Evolutionary conservation across 2,888 invertebrate species (phyloP).

Genomic region (Athripsodes cinereus): DNA sequence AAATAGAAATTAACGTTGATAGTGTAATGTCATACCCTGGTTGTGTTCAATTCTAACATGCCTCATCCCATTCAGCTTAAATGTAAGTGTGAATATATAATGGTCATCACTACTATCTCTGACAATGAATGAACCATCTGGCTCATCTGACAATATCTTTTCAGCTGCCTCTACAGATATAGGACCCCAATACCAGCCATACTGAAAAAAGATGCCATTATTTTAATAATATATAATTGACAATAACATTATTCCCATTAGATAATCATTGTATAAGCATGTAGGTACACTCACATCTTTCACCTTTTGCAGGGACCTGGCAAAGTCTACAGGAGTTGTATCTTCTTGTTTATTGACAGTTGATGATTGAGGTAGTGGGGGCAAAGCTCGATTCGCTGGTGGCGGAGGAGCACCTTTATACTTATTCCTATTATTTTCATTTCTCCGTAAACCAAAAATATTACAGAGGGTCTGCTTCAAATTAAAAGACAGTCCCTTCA

Average conservation of each 20-base stretch:
- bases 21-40: slow-evolving; percentile 59
- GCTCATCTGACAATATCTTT: slow-evolving; percentile 84
- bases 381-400: slow-evolving; percentile 39
- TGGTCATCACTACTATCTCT: slow-evolving; percentile 92
- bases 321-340: slow-evolving; percentile 72
- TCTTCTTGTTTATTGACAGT: slow-evolving; percentile 33
- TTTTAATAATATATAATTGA: not conserved
- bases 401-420: slow-evolving; percentile 21
- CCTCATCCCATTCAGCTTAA: slow-evolving; percentile 85
- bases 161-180: slow-evolving; percentile 88
- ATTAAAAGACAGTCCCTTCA: slow-evolving; percentile 63
- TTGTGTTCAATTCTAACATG: slow-evolving; percentile 93
- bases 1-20: no score
- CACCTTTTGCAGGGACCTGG: slow-evolving; percentile 87
- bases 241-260: not conserved
- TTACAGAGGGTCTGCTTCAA: slow-evolving; percentile 82
- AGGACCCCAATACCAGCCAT: slow-evolving; percentile 96
- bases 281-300: slow-evolving; percentile 85
- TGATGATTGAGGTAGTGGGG: slow-evolving; percentile 41
- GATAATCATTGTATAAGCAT: not conserved
- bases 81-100: slow-evolving; percentile 90
- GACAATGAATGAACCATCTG: slow-evolving; percentile 90
- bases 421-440: slow-evolving; percentile 22
- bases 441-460: slow-evolving; percentile 64
- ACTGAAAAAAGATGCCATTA: slow-evolving; percentile 49